These are phyloP conservation scores for Charadrius vociferus DNA, from an alignment of 2,113 vertebrate genomes.

Conservation along the genomic window DNA sequence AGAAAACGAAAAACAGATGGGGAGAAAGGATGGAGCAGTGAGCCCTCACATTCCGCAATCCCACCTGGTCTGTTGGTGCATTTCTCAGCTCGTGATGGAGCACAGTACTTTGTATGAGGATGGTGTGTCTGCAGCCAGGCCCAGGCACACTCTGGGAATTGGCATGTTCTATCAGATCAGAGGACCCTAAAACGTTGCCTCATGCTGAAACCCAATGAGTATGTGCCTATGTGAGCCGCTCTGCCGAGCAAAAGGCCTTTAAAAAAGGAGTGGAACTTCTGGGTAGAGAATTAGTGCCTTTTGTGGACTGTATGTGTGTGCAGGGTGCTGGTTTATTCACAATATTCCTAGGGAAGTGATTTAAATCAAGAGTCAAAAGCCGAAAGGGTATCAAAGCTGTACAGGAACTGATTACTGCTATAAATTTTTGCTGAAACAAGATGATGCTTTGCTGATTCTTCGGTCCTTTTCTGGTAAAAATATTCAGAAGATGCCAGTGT, in stretches of 20 bases:
- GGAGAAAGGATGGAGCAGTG: neutral
- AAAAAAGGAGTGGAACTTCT: neutral
- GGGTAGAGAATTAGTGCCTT: conserved; percentile 30
- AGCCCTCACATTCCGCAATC: fast-evolving
- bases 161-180: too few relatives aligned
- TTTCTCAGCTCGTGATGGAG: neutral
- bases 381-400: conserved; percentile 42
- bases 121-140: neutral
- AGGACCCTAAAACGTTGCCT: neutral
- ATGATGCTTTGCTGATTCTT: conserved; percentile 54
- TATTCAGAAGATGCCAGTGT: conserved; percentile 31
- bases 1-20: fast-evolving
- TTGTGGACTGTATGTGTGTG: conserved; percentile 7
- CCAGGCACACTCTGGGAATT: neutral
- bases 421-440: conserved; percentile 69
- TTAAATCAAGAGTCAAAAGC: conserved; percentile 44
- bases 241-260: neutral
- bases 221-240: neutral
- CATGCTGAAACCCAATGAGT: neutral
- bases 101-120: fast-evolving
- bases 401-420: conserved; percentile 58
- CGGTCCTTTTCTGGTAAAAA: conserved; percentile 48
- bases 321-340: neutral
- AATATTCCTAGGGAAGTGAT: neutral
- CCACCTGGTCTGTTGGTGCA: neutral